Base-by-base conservation (phyloP, 2,113 vertebrate genomes). In the Paedocypris sp. region DNA sequence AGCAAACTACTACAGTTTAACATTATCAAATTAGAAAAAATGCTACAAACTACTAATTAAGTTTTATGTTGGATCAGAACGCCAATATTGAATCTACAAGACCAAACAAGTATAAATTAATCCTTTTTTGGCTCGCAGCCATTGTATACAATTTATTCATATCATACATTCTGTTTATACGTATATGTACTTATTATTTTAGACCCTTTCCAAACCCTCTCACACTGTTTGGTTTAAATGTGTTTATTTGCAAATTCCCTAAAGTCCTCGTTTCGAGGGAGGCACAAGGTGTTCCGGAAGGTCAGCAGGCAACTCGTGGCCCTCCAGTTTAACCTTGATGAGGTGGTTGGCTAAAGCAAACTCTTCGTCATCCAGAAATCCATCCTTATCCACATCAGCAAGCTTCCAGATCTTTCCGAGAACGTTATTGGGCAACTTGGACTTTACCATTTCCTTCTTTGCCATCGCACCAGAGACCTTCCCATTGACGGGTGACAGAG, bases 401-500 rank as follows among this genome's bases (percentile, higher is more conserved):
- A 89, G 79, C 69, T 87, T 89, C 87, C 87, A 89, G 82, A 77
- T 69, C 33, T 77, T 77, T 22, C 75, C 75, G 1, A 77, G 66
- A 41, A 77, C 75, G 0, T 63, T 86, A 74, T 88, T 89, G 53
- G 87, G 87, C 42, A 89, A 78, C 74, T 88, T 89, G 50, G 87
- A 89, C 64, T 88, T 89, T 7, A 88, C 83, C 87, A 89, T 88
- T 72, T 89, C 87, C 50, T 82, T 86, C 76, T 88, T 89, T 73
- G 86, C 87, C 2, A 75, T 85, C 57, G 86, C 86, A 0, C 87
- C 87, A 0, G 85, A 87, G 62, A 89, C 84, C 77, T 88, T 89
- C 45, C 87, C 87, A 0, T 85, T 86, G 75, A 89, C 75, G 0
- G 87, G 87, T 0, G 86, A 88, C 51, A 89, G 83, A 0, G 83